A percentile compares a stretch with the other conserved stretches of the same genome.
Conservation (phyloP, 2,113 vertebrate species). For the Grantiella picta region DNA sequence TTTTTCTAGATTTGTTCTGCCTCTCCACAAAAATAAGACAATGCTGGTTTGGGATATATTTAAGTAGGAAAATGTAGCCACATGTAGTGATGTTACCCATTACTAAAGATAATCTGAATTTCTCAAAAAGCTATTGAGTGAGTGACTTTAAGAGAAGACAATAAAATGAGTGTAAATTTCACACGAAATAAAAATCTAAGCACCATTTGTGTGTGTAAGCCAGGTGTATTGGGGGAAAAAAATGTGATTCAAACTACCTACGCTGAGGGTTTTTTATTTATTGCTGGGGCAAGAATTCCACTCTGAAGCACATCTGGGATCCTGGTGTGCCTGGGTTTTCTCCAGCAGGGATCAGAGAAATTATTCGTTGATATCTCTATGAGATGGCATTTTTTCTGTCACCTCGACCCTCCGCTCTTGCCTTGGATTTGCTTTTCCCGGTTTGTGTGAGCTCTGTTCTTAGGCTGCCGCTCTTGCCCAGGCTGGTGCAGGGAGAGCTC, state of each 20-base stretch:
- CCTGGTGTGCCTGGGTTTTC: neutral
- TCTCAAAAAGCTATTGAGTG: neutral
- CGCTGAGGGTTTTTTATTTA: rapidly evolving
- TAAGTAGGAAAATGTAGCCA: neutral
- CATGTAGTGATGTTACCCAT: neutral
- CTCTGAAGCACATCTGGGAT: neutral
- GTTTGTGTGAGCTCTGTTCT: rapidly evolving
- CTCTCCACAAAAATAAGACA: neutral
- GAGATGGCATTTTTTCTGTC: neutral
- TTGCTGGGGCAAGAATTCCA: neutral
- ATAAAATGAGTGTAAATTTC: neutral
- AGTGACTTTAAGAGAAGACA: neutral
- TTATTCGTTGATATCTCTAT: rapidly evolving
- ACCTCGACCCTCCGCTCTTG: neutral
- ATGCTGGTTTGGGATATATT: neutral
- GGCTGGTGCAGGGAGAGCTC: neutral
- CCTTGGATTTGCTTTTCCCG: neutral
- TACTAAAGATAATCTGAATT: neutral
- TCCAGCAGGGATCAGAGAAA: neutral
- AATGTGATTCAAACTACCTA: rapidly evolving
- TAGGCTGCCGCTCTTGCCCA: neutral
- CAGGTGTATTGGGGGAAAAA: neutral
- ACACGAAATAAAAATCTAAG: neutral
- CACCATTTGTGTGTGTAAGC: neutral
- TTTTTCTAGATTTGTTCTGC: neutral